phyloP scores from a whole-genome alignment of 2,113 vertebrate species.

The Phylloscopus whistleri region DNA sequence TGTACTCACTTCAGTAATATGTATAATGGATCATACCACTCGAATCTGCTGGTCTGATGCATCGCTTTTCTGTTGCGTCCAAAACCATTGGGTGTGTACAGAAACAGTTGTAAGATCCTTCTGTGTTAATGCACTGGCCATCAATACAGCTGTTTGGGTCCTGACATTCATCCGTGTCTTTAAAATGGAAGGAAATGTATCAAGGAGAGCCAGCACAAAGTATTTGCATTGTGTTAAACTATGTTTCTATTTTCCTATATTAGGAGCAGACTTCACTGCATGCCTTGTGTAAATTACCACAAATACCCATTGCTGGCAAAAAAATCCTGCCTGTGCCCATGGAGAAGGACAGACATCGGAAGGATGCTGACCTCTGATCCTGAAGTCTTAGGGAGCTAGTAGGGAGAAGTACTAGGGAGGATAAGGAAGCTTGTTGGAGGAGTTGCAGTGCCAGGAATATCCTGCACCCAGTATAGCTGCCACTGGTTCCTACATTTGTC shows the following conservation, averaged over 20 bases:
- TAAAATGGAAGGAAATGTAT: slow-evolving; percentile 48
- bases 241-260: neutral
- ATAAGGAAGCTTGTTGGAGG: neutral
- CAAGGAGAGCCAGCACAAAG: slow-evolving; percentile 53
- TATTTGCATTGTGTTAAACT: neutral
- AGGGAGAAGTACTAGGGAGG: neutral
- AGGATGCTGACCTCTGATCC: neutral
- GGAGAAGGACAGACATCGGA: neutral
- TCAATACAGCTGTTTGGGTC: slow-evolving; percentile 85
- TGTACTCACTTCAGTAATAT: slow-evolving; percentile 6
- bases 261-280: neutral
- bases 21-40: slow-evolving; percentile 76
- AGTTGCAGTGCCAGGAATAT: neutral
- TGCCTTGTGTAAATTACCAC: neutral
- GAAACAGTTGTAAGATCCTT: slow-evolving; percentile 92
- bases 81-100: slow-evolving; percentile 87
- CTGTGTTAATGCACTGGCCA: slow-evolving; percentile 89
- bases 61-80: slow-evolving; percentile 77
- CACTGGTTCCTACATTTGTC: neutral
- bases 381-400: neutral
- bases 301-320: neutral
- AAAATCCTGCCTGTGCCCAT: neutral
- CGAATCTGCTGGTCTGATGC: slow-evolving; percentile 74
- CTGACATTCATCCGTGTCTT: slow-evolving; percentile 92
- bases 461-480: neutral